Evolutionary conservation across 2,113 vertebrate genomes (phyloP).

Genomic region (Mormoops blainvillei): DNA sequence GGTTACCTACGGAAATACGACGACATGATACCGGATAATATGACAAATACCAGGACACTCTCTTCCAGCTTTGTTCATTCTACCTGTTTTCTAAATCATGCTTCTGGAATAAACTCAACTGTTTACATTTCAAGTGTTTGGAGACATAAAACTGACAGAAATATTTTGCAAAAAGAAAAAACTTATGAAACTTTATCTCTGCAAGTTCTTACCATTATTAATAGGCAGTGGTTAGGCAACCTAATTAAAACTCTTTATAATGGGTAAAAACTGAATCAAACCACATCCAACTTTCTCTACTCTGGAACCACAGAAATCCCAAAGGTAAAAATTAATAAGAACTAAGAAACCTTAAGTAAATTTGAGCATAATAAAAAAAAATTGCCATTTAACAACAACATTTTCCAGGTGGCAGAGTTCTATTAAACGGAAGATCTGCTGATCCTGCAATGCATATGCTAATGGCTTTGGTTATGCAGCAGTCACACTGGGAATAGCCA

Average conservation of each 20-base stretch:
- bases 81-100: not conserved
- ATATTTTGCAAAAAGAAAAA: not conserved
- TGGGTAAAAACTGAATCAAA: not conserved
- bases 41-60: not conserved
- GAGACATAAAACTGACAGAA: not conserved
- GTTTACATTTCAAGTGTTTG: not conserved
- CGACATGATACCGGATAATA: not conserved
- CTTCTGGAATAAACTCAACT: not conserved
- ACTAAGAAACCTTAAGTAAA: not conserved
- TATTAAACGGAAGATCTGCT: not conserved
- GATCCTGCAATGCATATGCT: not conserved
- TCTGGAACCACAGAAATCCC: not conserved
- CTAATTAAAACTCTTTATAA: not conserved
- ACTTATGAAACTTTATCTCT: not conserved
- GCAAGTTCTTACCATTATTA: not conserved
- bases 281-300: not conserved
- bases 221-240: not conserved
- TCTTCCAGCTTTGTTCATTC: not conserved
- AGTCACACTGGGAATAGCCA: not conserved
- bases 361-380: not conserved
- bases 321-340: conserved; percentile 1
- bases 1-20: not conserved
- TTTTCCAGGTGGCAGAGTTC: not conserved
- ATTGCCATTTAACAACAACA: not conserved
- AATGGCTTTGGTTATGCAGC: not conserved